Evolutionary conservation across 2,113 vertebrate species (phyloP).

Genomic region (Pongo abelii): DNA sequence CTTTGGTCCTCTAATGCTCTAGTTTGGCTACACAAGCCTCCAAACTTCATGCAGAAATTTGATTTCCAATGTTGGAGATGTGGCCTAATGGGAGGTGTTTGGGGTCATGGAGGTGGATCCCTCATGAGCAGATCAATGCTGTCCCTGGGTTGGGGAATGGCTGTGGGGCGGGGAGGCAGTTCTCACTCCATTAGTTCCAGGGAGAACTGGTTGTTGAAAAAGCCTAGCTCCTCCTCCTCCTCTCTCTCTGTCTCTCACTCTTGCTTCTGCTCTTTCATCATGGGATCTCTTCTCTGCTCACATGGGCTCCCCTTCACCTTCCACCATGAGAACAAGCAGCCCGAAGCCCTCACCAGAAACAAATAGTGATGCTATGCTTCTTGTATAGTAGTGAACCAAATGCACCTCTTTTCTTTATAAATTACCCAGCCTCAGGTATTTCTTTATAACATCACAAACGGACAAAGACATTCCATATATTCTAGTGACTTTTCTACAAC

Average conservation of each 20-base stretch:
- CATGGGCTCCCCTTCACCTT: background rate
- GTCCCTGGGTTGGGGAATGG: background rate
- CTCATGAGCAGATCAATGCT: background rate
- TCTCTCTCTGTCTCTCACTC: background rate
- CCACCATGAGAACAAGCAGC: background rate
- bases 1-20: background rate
- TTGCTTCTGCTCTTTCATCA: background rate
- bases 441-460: background rate
- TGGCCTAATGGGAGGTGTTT: background rate
- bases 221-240: background rate
- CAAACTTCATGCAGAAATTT: background rate
- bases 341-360: background rate
- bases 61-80: background rate
- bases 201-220: background rate
- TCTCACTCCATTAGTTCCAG: background rate
- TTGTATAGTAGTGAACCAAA: background rate
- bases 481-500: background rate
- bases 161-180: background rate
- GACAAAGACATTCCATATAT: background rate
- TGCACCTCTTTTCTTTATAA: background rate
- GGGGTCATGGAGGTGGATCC: background rate
- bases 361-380: background rate
- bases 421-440: background rate
- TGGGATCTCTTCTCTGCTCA: background rate
- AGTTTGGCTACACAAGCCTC: background rate